phyloP scores from a whole-genome alignment of 2,113 vertebrate species.

The Phasianus colchicus region DNA sequence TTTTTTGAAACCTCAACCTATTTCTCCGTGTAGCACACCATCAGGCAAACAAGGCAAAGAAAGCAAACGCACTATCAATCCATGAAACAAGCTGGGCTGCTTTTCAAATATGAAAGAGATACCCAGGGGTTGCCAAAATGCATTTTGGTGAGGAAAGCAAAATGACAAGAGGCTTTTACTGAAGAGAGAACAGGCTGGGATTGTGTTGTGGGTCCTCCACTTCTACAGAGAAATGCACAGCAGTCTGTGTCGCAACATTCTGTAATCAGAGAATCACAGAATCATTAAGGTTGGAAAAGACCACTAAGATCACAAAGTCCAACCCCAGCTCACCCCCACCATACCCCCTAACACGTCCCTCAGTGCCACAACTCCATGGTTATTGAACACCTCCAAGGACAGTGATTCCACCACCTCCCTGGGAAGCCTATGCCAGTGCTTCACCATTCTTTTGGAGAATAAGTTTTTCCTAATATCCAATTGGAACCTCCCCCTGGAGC shows the following conservation, averaged over 20 bases:
- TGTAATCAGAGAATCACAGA: background rate
- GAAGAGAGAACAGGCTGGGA: background rate
- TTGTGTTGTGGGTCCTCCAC: background rate
- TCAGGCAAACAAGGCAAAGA: background rate
- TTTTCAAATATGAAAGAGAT: slow-evolving; percentile 4
- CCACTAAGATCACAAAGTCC: too few species aligned
- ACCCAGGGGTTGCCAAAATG: background rate
- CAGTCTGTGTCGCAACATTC: background rate
- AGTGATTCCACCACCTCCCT: too few species aligned
- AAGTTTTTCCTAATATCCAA: too few species aligned
- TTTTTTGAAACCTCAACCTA: background rate
- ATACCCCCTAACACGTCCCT: too few species aligned
- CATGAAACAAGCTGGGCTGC: background rate
- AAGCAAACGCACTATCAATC: background rate
- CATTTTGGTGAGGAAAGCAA: slow-evolving; percentile 9
- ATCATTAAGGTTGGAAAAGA: too few species aligned
- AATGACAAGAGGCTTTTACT: background rate
- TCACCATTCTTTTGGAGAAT: too few species aligned
- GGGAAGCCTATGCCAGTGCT: too few species aligned
- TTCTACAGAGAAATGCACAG: background rate
- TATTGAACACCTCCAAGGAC: too few species aligned
- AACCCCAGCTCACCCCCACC: too few species aligned
- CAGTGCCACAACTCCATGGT: too few species aligned
- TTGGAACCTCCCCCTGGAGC: too few species aligned
- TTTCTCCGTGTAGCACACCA: background rate